Conservation (phyloP, 2,888 invertebrate genomes). For the Siphonodentalium dalli region DNA sequence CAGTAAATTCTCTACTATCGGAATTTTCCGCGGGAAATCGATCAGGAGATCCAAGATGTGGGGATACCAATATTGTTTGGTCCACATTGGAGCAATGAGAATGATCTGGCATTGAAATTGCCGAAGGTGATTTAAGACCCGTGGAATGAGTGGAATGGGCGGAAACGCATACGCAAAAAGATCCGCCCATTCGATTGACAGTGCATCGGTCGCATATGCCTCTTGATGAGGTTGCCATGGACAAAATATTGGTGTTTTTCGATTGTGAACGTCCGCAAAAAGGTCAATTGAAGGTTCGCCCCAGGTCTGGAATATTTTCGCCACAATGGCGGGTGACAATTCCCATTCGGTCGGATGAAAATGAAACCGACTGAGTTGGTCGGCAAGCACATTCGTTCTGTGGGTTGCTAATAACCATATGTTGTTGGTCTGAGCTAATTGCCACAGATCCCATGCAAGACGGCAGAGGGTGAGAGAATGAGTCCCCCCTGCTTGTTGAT, state of each 20-base stretch:
- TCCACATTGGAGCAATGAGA: slow-evolving; percentile 9
- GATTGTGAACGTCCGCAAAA: background rate
- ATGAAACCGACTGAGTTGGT: background rate
- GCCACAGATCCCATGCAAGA: background rate
- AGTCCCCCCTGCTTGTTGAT: slow-evolving; percentile 3
- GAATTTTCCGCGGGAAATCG: background rate
- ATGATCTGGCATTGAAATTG: slow-evolving; percentile 2
- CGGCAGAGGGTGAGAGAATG: background rate
- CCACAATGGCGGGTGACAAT: background rate
- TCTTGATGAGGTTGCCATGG: background rate
- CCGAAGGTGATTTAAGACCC: background rate
- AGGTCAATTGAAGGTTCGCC: background rate
- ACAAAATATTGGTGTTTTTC: background rate
- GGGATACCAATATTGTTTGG: slow-evolving; percentile 4
- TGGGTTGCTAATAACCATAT: background rate
- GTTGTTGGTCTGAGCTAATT: background rate
- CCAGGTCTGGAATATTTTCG: background rate
- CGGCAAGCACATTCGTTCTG: background rate
- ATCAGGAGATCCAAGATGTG: slow-evolving; percentile 3
- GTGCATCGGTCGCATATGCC: slow-evolving; percentile 2
- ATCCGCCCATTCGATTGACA: background rate
- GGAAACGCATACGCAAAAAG: slow-evolving; percentile 1
- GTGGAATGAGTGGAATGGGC: background rate
- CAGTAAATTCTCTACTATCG: background rate
- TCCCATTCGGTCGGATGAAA: background rate